Evolutionary conservation across 2,113 vertebrate genomes (phyloP).

Genomic region (Miniopterus natalensis): DNA sequence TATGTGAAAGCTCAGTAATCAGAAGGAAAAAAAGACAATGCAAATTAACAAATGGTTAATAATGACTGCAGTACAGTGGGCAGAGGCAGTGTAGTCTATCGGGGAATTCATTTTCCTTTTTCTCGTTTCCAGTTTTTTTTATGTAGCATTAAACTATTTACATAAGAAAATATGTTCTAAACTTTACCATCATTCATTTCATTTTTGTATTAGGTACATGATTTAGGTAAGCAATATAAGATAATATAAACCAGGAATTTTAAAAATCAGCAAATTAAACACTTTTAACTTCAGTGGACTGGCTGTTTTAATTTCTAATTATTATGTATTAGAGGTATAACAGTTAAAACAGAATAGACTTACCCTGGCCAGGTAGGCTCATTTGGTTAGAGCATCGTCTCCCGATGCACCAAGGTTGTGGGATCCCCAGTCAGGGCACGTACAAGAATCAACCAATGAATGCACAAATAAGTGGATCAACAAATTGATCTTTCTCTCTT

Average conservation of each 20-base stretch:
- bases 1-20: not conserved
- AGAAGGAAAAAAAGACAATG: not conserved
- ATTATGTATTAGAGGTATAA: not conserved
- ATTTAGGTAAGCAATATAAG: constrained; percentile 44
- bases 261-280: constrained; percentile 43
- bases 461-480: too few species aligned
- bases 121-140: constrained; percentile 4
- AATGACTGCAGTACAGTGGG: not conserved
- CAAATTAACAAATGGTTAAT: constrained; percentile 39
- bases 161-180: constrained; percentile 19
- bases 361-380: not conserved
- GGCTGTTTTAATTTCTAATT: constrained; percentile 44
- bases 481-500: not conserved
- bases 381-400: not conserved
- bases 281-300: constrained; percentile 11
- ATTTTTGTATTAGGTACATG: constrained; percentile 12
- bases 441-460: not conserved
- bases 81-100: not conserved
- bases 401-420: not conserved
- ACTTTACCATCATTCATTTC: constrained; percentile 42
- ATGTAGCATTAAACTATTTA: constrained; percentile 2
- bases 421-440: not conserved
- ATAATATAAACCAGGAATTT: not conserved
- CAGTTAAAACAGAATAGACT: constrained; percentile 22
- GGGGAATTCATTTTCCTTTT: constrained; percentile 50